These are phyloP conservation scores for Xiphophorus maculatus DNA, from an alignment of 2,113 vertebrate genomes.

Conservation along the genomic window DNA sequence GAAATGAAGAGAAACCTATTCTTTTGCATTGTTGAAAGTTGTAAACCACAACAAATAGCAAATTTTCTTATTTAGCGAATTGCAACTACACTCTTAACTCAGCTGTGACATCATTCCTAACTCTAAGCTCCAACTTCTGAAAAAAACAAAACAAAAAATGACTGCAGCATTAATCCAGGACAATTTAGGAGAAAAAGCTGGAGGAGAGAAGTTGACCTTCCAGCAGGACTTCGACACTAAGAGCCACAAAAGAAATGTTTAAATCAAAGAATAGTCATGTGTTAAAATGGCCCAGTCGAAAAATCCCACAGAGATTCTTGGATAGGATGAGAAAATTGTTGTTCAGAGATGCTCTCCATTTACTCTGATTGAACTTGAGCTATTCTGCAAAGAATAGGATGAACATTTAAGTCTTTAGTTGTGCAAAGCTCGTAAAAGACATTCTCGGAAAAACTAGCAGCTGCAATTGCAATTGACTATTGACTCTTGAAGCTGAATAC, in stretches of 20 bases:
- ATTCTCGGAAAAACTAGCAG: neutral
- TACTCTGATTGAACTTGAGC: neutral
- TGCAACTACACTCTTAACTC: neutral
- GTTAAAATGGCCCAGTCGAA: neutral
- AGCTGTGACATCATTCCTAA: neutral
- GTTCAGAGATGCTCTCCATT: neutral
- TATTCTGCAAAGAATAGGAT: neutral
- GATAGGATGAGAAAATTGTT: neutral
- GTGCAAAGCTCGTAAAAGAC: neutral
- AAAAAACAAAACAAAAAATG: neutral
- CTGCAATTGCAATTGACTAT: neutral
- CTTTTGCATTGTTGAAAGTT: neutral
- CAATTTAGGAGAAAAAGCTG: neutral
- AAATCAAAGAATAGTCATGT: neutral
- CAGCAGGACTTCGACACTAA: too few species aligned
- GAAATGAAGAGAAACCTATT: too few species aligned
- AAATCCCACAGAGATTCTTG: neutral
- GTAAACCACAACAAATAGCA: neutral
- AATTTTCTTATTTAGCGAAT: neutral
- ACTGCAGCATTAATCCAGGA: neutral
- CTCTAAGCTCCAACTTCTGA: neutral
- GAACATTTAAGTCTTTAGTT: neutral
- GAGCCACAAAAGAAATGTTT: neutral
- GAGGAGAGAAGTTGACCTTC: neutral
- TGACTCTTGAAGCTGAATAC: neutral